phyloP scores from a whole-genome alignment of 2,113 vertebrate species.

The Nerophis ophidion region DNA sequence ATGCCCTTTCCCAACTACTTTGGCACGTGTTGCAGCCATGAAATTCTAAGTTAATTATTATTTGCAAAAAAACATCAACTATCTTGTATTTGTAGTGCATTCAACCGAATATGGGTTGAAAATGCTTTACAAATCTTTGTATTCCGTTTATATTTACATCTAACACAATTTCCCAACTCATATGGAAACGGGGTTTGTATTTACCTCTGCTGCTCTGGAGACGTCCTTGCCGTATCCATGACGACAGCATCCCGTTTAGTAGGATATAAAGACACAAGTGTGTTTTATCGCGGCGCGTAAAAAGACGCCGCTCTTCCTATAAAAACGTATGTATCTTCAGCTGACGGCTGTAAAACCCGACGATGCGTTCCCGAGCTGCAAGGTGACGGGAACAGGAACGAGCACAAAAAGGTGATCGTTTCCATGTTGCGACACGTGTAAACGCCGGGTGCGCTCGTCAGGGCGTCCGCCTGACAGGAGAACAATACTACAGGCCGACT shows the following conservation, averaged over 20 bases:
- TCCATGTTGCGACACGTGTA: conserved; percentile 1
- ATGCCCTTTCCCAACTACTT: too few species aligned
- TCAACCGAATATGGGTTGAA: too few species aligned
- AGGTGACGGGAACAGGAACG: not conserved
- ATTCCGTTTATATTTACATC: too few species aligned
- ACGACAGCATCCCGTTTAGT: conserved; percentile 19
- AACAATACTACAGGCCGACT: conserved; percentile 45
- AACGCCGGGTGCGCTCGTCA: conserved; percentile 27
- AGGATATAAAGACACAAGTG: conserved; percentile 17
- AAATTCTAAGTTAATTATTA: too few species aligned
- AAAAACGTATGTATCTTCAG: conserved; percentile 26
- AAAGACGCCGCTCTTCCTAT: not conserved
- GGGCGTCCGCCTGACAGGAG: conserved; percentile 47
- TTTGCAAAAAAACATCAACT: too few species aligned
- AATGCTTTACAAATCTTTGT: too few species aligned
- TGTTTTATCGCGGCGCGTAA: conserved; percentile 30
- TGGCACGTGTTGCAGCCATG: too few species aligned
- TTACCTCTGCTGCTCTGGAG: conserved; percentile 14
- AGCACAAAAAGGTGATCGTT: not conserved
- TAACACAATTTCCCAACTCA: too few species aligned
- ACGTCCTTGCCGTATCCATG: conserved; percentile 17
- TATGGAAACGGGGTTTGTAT: too few species aligned
- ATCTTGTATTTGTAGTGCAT: too few species aligned
- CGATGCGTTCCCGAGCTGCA: not conserved
- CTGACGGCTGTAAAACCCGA: conserved; percentile 10